Percentiles rank a stretch among this genome's conserved stretches.
phyloP scores from a whole-genome alignment of 2,113 vertebrate genomes.

The Paratilapia polleni region DNA sequence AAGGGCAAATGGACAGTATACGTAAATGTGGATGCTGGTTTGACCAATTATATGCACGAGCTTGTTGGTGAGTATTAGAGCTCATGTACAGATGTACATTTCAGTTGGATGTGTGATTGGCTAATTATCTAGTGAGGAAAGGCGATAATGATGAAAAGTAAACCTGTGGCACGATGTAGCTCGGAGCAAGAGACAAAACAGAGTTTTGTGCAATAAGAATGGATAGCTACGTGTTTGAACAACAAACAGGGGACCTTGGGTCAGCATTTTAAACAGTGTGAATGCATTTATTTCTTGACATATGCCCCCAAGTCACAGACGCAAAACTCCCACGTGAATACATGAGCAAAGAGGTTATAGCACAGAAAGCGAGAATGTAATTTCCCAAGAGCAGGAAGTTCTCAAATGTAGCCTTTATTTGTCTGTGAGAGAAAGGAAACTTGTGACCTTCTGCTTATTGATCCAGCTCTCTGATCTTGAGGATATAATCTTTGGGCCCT shows the following conservation, averaged over 20 bases:
- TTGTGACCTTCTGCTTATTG: constrained; percentile 56
- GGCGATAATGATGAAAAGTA: not conserved
- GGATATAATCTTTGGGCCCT: constrained; percentile 8
- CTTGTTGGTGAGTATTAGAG: not conserved
- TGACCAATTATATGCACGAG: not conserved
- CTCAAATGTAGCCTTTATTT: constrained; percentile 27
- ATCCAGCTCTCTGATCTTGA: constrained; percentile 32
- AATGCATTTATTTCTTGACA: constrained; percentile 36
- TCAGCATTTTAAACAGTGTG: constrained; percentile 11
- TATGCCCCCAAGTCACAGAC: constrained; percentile 29
- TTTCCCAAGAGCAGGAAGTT: constrained; percentile 34
- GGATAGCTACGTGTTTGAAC: not conserved
- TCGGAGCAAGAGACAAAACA: not conserved
- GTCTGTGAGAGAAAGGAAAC: constrained; percentile 28
- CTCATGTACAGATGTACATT: not conserved
- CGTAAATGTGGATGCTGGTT: not conserved
- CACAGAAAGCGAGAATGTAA: constrained; percentile 11
- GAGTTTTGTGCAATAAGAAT: not conserved
- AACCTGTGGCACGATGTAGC: not conserved
- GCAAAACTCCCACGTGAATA: constrained; percentile 25
- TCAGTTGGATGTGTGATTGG: not conserved
- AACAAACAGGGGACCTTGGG: not conserved
- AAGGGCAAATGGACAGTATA: constrained; percentile 5
- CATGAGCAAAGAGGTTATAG: constrained; percentile 20
- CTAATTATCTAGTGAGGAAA: not conserved